Base-by-base conservation (phyloP, 2,888 invertebrate species). In the Gortyna flavago region DNA sequence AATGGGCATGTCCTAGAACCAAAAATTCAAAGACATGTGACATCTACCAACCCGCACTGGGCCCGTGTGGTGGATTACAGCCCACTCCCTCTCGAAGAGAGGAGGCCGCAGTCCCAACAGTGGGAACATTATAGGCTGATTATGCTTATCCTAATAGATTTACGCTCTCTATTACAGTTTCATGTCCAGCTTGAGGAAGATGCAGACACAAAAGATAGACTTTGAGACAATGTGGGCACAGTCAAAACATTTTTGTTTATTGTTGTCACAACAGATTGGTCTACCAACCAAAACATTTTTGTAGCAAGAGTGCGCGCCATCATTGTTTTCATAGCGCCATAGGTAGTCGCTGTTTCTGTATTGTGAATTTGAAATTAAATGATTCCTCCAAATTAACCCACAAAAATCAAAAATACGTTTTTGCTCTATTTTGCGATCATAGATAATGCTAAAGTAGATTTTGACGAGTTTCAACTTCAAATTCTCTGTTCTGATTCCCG, bases 91-190 rank as follows among this genome's bases (percentile, higher is more conserved):
- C 51, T 51, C 25, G 9, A 51, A 25, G 51, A 25, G 0, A 51
- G 21, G 8, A 25, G 9, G 25, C 8, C 51, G 8, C 51, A 51
- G 51, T 51, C 21, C 2, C 8, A 51, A 8, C 21, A 51, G 51
- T 51, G 21, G 21, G 3, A 48, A 16, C 16, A 16, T 48, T 4
- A 16, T 48, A 6, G 48, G 21, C 48, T 21, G 7, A 21, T 21
- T 48, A 7, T 48, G 48, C 21, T 48, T 48, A 48, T 7, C 7
- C 21, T 77, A n/a, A 66, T 54, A n/a, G 9, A 78, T 32, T 79
- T 41, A 62, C 2, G 25, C 18, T 68, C 32, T 68, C 3, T 32
- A 7, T n/a, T 38, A 3, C 11, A 11, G 41, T 38, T 21, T 0
- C 18, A 6, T 18, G 13, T n/a, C 5, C 54, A 79, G 21, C 21